Base-by-base conservation (phyloP, 2,113 vertebrate genomes). In the Pimephales promelas region DNA sequence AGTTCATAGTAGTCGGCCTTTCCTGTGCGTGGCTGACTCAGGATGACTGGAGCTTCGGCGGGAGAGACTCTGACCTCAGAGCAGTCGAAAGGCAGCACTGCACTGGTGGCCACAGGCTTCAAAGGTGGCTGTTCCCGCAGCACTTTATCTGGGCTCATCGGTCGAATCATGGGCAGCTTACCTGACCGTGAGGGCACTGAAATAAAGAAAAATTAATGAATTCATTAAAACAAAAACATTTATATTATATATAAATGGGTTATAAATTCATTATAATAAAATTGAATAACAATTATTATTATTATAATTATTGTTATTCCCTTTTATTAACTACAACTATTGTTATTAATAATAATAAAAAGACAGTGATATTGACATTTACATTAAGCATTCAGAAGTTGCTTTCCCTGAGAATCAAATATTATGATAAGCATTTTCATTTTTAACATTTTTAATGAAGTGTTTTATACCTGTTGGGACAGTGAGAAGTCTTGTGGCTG, bases 1-100 rank as follows among this genome's bases (percentile, higher is more conserved):
- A 99, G 95, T 26, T 99, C 98, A 0, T 99, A 99, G 9, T 95
- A 96, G 92, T 99, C 97, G 0, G 97, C 96, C 88, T 97, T 98
- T 66, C 96, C 96, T 0, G 97, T 99, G 66, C 96, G 94, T 0
- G 98, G 97, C 36, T 95, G 97, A 86, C 98, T 99, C 62, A 98
- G 96, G 89, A 99, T 98, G 90, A 99, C 83, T 7, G 98, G 98
- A 0, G 97, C 98, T 40, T 99, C 98, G 0, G 97, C 96, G 0
- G 91, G 96, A 10, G 94, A 90, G 52, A 94, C 90, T 2, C 87
- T 90, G 62, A 92, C 90, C 78, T 92, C 85, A 0, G 91, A 91
- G 89, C 98, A 99, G 84, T 94, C 94, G 0, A 89, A 81, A 59
- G 95, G 93, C 0, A 87, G 83, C 54, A 92, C 90, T 79, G 92